phyloP scores from a whole-genome alignment of 2,888 invertebrate species.

The Chrysina gloriosa region DNA sequence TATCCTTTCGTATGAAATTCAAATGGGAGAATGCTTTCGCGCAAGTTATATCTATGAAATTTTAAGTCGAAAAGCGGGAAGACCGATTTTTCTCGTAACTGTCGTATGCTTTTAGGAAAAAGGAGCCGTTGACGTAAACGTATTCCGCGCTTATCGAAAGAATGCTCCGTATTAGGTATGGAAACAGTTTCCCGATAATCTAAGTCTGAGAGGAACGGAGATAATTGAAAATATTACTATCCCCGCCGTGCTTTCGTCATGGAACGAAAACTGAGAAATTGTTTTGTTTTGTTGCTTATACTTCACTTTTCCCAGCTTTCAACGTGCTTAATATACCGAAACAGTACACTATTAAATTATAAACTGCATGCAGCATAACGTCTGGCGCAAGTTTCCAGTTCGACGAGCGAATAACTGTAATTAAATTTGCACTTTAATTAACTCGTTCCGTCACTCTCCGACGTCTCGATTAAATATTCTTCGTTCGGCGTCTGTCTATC shows the following conservation, averaged over 20 bases:
- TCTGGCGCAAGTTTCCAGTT: background rate
- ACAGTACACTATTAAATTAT: background rate
- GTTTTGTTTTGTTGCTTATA: too few species aligned
- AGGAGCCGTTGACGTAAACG: background rate
- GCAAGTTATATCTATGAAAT: slow-evolving; percentile 29
- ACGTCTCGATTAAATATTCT: slow-evolving; percentile 19
- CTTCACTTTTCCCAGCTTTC: too few species aligned
- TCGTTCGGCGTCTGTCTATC: background rate
- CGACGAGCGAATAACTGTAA: background rate
- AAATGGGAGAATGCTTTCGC: slow-evolving; percentile 26
- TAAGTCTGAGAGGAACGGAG: too few species aligned
- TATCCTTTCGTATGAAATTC: slow-evolving; percentile 33
- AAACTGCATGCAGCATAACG: background rate
- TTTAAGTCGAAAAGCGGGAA: background rate
- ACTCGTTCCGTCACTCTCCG: slow-evolving; percentile 2
- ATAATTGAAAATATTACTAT: too few species aligned
- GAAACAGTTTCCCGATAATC: too few species aligned
- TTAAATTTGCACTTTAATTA: slow-evolving; percentile 19
- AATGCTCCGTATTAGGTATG: background rate
- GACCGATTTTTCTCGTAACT: slow-evolving; percentile 11
- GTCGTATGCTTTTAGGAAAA: background rate
- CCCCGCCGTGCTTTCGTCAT: too few species aligned
- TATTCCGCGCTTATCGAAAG: background rate
- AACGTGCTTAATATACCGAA: too few species aligned
- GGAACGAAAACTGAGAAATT: too few species aligned